phyloP scores from a whole-genome alignment of 2,797 vertebrate species.

The Brachymystax lenok region DNA sequence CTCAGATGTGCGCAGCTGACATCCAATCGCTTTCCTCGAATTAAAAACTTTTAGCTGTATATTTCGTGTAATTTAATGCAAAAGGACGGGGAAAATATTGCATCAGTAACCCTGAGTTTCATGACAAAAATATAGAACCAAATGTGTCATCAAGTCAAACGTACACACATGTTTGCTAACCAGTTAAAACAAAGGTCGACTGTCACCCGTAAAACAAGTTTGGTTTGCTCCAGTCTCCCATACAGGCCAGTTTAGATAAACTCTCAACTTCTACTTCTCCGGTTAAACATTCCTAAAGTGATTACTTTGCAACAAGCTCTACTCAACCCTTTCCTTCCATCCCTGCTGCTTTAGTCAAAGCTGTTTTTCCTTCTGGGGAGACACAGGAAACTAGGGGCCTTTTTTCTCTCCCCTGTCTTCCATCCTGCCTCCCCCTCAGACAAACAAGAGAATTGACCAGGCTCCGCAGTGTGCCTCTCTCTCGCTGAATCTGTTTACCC shows the following conservation, averaged over 20 bases:
- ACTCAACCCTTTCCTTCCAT: background rate
- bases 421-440: no score
- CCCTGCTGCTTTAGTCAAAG: no score
- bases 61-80: no score
- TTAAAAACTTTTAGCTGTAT: background rate
- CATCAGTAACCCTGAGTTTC: no score
- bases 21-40: conserved; percentile 1
- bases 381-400: no score
- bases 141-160: background rate
- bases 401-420: no score
- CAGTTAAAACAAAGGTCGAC: background rate
- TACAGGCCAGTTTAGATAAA: background rate
- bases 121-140: background rate
- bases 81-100: no score
- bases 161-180: background rate
- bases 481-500: background rate
- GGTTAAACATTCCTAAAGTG: conserved; percentile 2
- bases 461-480: background rate
- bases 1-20: conserved; percentile 18
- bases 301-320: background rate
- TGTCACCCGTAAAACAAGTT: conserved; percentile 2
- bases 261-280: no score
- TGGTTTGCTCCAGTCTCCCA: background rate
- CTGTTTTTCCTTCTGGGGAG: background rate
- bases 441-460: no score